Percentiles rank a stretch among this genome's conserved stretches.
Evolutionary conservation across 2,797 vertebrate species (phyloP).

Genomic region (Pangasius krempfi): DNA sequence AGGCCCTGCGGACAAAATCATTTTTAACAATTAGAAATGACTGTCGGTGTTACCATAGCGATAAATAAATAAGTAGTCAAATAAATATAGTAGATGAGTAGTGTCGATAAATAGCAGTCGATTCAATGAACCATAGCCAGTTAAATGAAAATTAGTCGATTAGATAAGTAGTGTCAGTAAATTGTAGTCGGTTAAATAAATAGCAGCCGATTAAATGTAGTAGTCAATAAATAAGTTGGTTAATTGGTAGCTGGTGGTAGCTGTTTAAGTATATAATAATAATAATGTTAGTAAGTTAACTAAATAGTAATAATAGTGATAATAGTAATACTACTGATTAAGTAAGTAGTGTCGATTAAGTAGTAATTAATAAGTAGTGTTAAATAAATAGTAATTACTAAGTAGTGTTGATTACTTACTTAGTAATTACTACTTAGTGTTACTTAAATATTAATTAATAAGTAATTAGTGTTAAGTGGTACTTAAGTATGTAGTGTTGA

Average conservation of each 20-base stretch:
- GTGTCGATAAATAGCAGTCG: neutral
- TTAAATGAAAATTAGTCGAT: neutral
- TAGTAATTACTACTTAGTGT: too few relatives aligned
- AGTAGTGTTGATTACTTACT: too few relatives aligned
- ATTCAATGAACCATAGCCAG: too few relatives aligned
- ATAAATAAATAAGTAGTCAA: neutral
- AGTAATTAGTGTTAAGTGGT: too few relatives aligned
- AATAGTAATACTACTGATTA: too few relatives aligned
- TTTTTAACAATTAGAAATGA: neutral
- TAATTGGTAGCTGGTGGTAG: neutral
- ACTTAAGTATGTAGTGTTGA: too few relatives aligned
- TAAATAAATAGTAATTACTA: neutral
- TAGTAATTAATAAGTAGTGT: neutral
- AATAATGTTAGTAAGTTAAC: too few relatives aligned
- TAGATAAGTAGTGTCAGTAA: neutral
- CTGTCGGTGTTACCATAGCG: too few relatives aligned
- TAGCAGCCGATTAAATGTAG: neutral
- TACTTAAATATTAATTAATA: too few relatives aligned
- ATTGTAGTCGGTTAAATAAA: neutral
- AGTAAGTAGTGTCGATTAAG: too few relatives aligned
- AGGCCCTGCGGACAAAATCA: neutral
- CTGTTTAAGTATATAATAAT: too few relatives aligned
- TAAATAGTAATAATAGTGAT: too few relatives aligned
- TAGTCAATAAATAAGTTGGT: neutral
- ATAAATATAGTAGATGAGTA: neutral